Conservation (phyloP, 2,113 vertebrate genomes). For the Pygathrix nemaeus region DNA sequence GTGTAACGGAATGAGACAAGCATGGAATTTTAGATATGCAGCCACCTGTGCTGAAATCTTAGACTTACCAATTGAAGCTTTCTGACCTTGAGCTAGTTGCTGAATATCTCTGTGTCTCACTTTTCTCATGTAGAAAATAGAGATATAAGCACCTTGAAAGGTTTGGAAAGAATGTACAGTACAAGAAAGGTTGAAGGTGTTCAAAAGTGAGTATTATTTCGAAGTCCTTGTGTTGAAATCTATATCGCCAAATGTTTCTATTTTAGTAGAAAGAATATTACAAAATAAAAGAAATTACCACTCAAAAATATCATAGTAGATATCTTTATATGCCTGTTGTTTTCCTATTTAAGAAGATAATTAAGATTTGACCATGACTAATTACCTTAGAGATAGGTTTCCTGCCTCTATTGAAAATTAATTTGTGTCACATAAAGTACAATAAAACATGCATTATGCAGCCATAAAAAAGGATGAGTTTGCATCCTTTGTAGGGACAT, state of each 20-base stretch:
- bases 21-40: background rate
- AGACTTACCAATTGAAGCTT: background rate
- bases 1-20: background rate
- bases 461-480: too few relatives aligned
- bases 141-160: background rate
- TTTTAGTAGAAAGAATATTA: conserved; percentile 23
- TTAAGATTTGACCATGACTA: conserved; percentile 77
- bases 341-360: conserved; percentile 70
- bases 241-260: background rate
- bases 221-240: background rate
- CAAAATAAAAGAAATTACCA: background rate
- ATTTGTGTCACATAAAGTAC: conserved; percentile 70
- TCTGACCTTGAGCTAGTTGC: background rate
- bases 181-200: background rate
- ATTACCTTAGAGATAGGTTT: conserved; percentile 70
- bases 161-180: background rate
- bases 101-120: background rate
- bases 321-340: conserved; percentile 58
- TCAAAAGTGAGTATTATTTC: background rate
- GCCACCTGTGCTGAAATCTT: background rate
- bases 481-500: too few relatives aligned
- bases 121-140: background rate
- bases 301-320: conserved; percentile 23
- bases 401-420: conserved; percentile 72
- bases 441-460: conserved; percentile 58